Percentiles rank a stretch among this genome's conserved stretches.
These are phyloP conservation scores for Camelus bactrianus DNA, from an alignment of 2,113 vertebrate species.

Conservation along the genomic window DNA sequence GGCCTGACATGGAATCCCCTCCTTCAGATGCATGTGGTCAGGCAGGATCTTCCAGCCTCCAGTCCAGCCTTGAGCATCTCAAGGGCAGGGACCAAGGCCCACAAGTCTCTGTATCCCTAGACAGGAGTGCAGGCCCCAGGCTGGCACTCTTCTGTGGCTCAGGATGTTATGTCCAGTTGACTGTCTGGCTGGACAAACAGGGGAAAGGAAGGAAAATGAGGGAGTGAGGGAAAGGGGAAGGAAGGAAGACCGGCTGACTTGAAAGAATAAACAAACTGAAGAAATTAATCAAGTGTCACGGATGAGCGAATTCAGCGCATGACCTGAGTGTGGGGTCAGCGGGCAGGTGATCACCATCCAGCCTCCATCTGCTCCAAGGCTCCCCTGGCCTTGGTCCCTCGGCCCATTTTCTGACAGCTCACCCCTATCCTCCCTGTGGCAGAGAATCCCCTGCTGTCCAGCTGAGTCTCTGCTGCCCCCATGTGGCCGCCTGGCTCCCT, in stretches of 20 bases:
- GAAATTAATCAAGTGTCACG: neutral
- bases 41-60: neutral
- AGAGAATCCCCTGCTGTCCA: neutral
- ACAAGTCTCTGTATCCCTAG: neutral
- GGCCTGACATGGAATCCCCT: neutral
- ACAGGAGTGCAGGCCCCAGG: neutral
- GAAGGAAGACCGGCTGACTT: neutral
- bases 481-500: conserved; percentile 39
- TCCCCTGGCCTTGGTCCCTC: neutral
- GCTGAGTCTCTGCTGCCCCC: conserved; percentile 53
- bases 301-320: neutral
- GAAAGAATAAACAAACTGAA: neutral
- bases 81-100: neutral
- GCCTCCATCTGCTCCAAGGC: neutral
- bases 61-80: neutral
- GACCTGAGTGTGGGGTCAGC: neutral
- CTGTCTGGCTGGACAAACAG: neutral
- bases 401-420: neutral
- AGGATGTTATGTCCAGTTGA: neutral
- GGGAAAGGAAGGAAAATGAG: neutral
- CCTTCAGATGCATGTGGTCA: neutral
- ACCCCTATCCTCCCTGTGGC: no score
- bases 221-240: neutral
- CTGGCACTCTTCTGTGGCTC: neutral
- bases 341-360: neutral